Percentiles rank a stretch among this genome's conserved stretches.
These are phyloP conservation scores for Rotaria sp. DNA, from an alignment of 2,888 invertebrate genomes.

Conservation along the genomic window DNA sequence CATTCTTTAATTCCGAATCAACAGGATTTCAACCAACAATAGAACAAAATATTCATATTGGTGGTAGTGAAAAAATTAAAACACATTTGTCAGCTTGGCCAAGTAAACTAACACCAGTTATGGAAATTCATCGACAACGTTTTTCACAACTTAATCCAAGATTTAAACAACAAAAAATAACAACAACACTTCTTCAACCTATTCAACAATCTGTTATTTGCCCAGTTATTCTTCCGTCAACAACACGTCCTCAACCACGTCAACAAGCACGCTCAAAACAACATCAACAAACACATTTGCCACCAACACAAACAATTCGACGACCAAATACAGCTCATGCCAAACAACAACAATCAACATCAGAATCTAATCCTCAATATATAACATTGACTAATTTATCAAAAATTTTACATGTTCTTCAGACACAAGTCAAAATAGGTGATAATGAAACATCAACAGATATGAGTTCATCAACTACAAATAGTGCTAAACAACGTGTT, in stretches of 20 bases:
- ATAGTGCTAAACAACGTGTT: not conserved
- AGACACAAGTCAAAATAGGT: not conserved
- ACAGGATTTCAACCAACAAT: not conserved
- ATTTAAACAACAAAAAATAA: not conserved
- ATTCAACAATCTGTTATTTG: not conserved
- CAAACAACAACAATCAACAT: not conserved
- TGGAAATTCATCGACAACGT: constrained; percentile 17
- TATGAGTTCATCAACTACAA: not conserved
- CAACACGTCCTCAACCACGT: not conserved
- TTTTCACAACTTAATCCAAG: constrained; percentile 21
- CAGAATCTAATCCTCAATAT: not conserved
- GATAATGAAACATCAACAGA: not conserved
- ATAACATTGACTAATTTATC: constrained; percentile 3
- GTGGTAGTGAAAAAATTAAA: not conserved
- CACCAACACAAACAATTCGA: not conserved
- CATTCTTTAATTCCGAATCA: not conserved
- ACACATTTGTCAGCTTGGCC: not conserved
- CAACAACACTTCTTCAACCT: not conserved
- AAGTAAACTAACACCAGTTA: not conserved
- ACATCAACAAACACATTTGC: not conserved
- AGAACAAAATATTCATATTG: not conserved
- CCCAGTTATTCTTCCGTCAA: not conserved
- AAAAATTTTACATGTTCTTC: not conserved
- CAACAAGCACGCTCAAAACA: not conserved
- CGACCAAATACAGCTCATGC: not conserved